Evolutionary conservation across 2,797 vertebrate genomes (phyloP), one percentile per base, ranked within the genome.

Genomic region (Fundulus diaphanus): DNA sequence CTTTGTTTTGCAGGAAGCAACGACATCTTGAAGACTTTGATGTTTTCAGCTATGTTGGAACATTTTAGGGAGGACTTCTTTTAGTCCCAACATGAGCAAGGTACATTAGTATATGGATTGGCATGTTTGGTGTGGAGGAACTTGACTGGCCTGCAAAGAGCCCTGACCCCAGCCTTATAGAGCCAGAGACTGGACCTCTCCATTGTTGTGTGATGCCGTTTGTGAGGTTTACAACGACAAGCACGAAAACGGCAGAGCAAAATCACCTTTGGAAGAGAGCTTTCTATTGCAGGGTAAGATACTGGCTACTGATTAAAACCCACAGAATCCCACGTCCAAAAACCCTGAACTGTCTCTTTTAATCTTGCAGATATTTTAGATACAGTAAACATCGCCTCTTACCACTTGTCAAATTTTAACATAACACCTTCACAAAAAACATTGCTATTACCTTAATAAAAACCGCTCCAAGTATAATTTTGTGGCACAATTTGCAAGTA

Each of bases 351-450:
- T 42, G 15, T 40, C 11, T 42, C 37, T 1, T 40, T 42, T 66
- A 80, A 82, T 81, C 78, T 81, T 77, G 78, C 82, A 81, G 63
- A 82, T 74, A 71, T 72, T 79, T 78, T 79, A 72, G 79, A 82
- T 84, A 75, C 63, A 72, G 51, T 59, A 82, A 78, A 84, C 52
- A 73, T 72, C 70, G 72, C 85, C 75, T 82, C 77, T 81, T 79
- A 80, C 71, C 80, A 77, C 77, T 77, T 73, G 68, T 80, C 81
- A 87, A 81, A 77, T 67, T 80, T 78, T 37, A 84, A 77, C 56
- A 42, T 70, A 70, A 80, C 76, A 68, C 61, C 54, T 86, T 54
- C 75, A 71, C 65, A 71, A 80, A 70, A 84, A 65, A 77, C 68
- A 6, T 73, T 73, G 54, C 74, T 70, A 67, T 70, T 44, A 66